Evolutionary conservation across 2,113 vertebrate species (phyloP), one percentile per base, ranked within the genome.

Genomic region (Aphelocoma coerulescens): DNA sequence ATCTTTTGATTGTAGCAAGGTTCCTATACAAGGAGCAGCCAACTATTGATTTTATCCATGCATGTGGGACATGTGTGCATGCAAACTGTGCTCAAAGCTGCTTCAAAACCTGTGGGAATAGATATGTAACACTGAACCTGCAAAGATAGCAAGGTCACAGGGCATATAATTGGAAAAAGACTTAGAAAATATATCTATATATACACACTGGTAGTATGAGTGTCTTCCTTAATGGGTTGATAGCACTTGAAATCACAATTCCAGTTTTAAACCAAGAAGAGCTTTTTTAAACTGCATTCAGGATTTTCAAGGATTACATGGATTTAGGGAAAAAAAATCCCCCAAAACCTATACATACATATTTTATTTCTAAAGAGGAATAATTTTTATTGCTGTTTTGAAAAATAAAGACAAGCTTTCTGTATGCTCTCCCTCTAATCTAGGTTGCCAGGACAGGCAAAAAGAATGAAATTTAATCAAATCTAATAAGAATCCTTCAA

Each of bases 1-100:
- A 3, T 46, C 7, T 18, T 72, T 65, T n/a, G 20, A 4, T 69
- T 59, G 18, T 11, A 22, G 30, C 7, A 21, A 71, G 22, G 28
- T 20, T 94, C 48, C 35, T 37, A 0, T 20, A 13, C 8, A 13
- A 33, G 19, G 28, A 54, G 14, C 4, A 1, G 7, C 48, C 26
- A 55, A 0, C 21, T 22, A 0, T 1, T 48, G 48, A 4, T 35
- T 71, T 24, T 37, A 6, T 43, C 24, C 3, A 2, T 27, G 28
- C 26, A 5, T 22, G 6, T 4, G 32, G 14, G 21, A 9, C 1
- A 2, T 27, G 62, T 22, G 35, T 32, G 13, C 3, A 1, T 33
- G n/a, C 59, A 51, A 85, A 39, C 7, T 33, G 13, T 54, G 49
- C 55, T 75, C 16, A 2, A 21, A 76, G 18, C 20, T n/a, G 21